Conservation (phyloP, 2,888 invertebrate species). For the Ernsta delagoae region DNA sequence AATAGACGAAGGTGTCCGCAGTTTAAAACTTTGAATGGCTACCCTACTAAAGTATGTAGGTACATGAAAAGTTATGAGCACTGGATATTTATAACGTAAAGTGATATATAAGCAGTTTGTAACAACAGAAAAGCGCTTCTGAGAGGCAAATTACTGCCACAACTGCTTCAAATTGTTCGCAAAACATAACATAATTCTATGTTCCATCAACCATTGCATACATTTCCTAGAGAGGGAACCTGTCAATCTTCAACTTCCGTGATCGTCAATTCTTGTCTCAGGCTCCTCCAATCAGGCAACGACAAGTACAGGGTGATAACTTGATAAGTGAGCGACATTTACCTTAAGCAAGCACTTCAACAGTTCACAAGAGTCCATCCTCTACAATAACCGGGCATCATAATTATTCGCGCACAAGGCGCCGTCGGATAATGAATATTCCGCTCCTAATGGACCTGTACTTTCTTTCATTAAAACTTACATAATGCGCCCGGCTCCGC, state of each 20-base stretch:
- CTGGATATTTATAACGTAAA: too few relatives aligned
- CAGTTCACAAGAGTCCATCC: background rate
- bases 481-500: conserved; percentile 45
- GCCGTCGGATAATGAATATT: conserved; percentile 46
- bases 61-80: too few relatives aligned
- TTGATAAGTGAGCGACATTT: background rate
- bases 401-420: conserved; percentile 32
- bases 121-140: too few relatives aligned
- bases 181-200: too few relatives aligned
- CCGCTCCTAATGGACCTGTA: conserved; percentile 46
- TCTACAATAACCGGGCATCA: conserved; percentile 25
- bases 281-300: background rate
- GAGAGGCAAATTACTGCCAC: too few relatives aligned
- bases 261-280: background rate
- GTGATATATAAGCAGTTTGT: too few relatives aligned
- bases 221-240: background rate
- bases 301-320: background rate
- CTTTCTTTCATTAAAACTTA: conserved; percentile 46
- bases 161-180: too few relatives aligned
- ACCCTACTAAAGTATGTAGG: too few relatives aligned
- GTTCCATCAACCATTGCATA: conserved; percentile 26
- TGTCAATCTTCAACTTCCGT: background rate
- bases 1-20: too few relatives aligned
- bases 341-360: background rate
- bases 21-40: too few relatives aligned